phyloP scores from a whole-genome alignment of 2,797 vertebrate genomes.

The Antrozous pallidus region DNA sequence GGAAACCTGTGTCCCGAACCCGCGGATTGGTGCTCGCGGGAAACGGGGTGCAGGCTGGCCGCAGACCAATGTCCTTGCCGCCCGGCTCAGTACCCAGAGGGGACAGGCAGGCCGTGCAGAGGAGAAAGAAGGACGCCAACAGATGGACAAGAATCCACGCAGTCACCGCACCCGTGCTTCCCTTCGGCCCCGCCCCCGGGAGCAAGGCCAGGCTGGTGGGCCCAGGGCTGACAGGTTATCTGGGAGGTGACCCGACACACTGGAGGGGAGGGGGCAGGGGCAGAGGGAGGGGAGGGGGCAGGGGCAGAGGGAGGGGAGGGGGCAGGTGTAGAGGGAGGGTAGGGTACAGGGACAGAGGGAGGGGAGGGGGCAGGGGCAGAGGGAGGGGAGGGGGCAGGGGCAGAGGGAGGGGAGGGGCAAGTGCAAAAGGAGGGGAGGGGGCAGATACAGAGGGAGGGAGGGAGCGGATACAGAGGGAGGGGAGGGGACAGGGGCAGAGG shows the following conservation, averaged over 20 bases:
- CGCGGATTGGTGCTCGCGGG: background rate
- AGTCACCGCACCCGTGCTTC: background rate
- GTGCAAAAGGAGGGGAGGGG: too few species aligned
- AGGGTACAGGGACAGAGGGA: too few species aligned
- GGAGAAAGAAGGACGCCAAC: background rate
- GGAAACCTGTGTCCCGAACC: conserved; percentile 9
- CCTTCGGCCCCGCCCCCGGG: background rate
- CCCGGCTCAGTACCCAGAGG: background rate
- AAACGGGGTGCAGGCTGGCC: background rate
- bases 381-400: too few species aligned
- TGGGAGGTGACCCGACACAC: background rate
- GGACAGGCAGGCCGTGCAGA: background rate
- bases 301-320: too few species aligned
- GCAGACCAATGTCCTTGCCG: background rate
- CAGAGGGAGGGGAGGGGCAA: too few species aligned
- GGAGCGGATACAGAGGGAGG: too few species aligned
- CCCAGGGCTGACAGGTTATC: background rate
- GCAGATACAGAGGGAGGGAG: too few species aligned
- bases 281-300: too few species aligned
- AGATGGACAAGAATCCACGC: background rate
- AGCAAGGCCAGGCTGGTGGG: background rate
- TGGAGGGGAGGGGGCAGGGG: too few species aligned
- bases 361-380: too few species aligned
- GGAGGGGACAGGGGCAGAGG: too few species aligned
- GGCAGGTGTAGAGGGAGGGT: too few species aligned